Evolutionary conservation across 2,113 vertebrate genomes (phyloP), one percentile per base, ranked within the genome.

Genomic region (Lampris megalopsis): DNA sequence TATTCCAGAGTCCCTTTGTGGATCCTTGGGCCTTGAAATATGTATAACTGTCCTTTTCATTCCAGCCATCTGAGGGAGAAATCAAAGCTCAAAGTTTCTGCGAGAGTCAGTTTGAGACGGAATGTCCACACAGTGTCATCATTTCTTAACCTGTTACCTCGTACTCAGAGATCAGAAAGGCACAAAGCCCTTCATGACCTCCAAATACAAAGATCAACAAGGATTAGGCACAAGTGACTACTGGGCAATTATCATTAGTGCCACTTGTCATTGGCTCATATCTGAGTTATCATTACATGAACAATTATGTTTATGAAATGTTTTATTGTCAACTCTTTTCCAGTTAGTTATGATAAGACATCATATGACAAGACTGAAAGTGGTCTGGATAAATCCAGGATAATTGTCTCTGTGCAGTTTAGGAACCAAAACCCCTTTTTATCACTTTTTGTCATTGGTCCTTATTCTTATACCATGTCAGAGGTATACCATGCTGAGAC

Each of bases 1-100:
- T 97, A 97, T 98, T 97, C 94, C 95, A 93, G 96, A 97, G 95
- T 95, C 93, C 94, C 95, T 96, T 98, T 97, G 96, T 98, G 96
- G 96, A 96, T 95, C 95, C 95, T 93, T 86, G 91, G 94, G 94
- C 92, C 94, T 96, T 99, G 96, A 99, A 97, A 98, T 98, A 97
- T 97, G 96, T 97, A 98, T 97, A 95, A 95, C 95, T 96, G 96
- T 97, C 97, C 96, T 95, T 98, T 98, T 98, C 93, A 96, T 97
- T 97, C 95, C 94, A 96, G 95, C 94, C 94, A 94, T 95, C 95
- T 95, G 89, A 97, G 87, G 93, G 94, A 90, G 94, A 86, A 97
- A 97, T 98, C 96, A 98, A 98, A 98, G 96, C 92, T 86, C 79
- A 89, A 95, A 93, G 93, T 91, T 94, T 94, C 89, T 92, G 88